phyloP scores from a whole-genome alignment of 2,113 vertebrate genomes.

The Pedionomus torquatus region DNA sequence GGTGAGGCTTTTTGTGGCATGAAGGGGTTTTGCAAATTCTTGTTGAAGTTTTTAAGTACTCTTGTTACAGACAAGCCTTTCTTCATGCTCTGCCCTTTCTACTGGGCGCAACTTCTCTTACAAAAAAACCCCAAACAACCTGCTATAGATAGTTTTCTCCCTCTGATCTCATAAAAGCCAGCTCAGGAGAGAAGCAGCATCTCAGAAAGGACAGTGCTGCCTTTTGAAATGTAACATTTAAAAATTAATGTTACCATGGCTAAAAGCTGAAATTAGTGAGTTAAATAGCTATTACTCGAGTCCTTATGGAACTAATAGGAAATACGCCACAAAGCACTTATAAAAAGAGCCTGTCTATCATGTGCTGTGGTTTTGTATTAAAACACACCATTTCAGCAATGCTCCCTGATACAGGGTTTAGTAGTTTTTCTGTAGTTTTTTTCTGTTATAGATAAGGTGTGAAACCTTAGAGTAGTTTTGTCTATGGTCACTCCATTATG shows the following conservation, averaged over 20 bases:
- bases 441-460: too few species aligned
- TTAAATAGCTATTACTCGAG: background rate
- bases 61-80: background rate
- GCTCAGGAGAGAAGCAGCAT: background rate
- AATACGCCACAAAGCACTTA: background rate
- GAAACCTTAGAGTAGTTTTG: too few species aligned
- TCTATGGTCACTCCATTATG: background rate
- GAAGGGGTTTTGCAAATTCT: slow-evolving; percentile 22
- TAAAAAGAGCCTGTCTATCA: background rate
- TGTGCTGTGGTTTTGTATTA: background rate
- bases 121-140: background rate
- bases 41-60: background rate
- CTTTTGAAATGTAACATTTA: background rate
- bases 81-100: background rate
- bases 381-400: background rate
- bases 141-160: background rate
- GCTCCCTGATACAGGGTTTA: too few species aligned
- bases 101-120: background rate
- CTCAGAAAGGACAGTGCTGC: background rate
- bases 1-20: background rate
- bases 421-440: too few species aligned
- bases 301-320: background rate
- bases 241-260: background rate
- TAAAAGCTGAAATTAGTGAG: background rate
- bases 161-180: background rate